phyloP scores from a whole-genome alignment of 2,888 invertebrate species.

The Cephus spinipes region DNA sequence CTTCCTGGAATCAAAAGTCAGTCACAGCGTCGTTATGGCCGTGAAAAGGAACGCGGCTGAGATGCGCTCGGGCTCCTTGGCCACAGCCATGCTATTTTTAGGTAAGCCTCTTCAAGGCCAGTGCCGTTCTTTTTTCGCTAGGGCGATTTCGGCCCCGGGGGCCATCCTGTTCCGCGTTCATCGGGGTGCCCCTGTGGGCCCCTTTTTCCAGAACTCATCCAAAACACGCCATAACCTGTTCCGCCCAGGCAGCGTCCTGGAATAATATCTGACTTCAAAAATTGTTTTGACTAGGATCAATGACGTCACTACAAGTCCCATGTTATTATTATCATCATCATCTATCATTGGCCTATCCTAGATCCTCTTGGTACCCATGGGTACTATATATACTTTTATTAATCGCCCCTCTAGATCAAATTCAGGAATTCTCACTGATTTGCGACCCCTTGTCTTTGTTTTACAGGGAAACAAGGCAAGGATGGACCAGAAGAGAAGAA shows the following conservation, averaged over 20 bases:
- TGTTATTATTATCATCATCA: neutral
- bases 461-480: constrained; percentile 64
- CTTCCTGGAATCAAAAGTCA: neutral
- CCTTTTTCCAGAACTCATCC: constrained; percentile 2
- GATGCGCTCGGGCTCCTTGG: neutral
- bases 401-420: neutral
- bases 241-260: neutral
- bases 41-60: neutral
- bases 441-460: neutral
- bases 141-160: constrained; percentile 7
- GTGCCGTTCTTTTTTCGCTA: constrained; percentile 12
- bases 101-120: constrained; percentile 48
- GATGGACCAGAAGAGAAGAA: constrained; percentile 75
- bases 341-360: neutral
- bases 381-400: neutral
- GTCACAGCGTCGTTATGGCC: neutral
- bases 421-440: neutral
- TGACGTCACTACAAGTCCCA: neutral
- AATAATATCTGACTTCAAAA: neutral
- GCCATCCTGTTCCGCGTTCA: constrained; percentile 33
- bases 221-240: neutral
- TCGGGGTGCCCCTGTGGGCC: neutral
- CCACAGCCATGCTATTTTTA: constrained; percentile 39
- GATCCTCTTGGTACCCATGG: neutral
- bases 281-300: neutral